Evolutionary conservation across 2,888 invertebrate genomes (phyloP).

Genomic region (Dendrolimus houi): DNA sequence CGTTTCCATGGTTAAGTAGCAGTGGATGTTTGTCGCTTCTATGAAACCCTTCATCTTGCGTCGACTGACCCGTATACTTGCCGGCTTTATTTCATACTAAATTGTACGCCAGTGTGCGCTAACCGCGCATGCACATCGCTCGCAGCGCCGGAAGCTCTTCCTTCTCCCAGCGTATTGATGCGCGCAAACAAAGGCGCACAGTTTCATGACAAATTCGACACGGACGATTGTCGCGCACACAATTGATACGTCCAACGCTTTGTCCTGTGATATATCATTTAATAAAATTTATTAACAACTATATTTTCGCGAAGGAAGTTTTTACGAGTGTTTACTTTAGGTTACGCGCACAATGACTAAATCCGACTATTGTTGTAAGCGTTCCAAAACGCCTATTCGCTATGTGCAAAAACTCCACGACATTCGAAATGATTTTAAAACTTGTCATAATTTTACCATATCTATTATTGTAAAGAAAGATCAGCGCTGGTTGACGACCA

Average conservation of each 20-base stretch:
- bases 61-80: too few relatives aligned
- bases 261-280: constrained; percentile 43
- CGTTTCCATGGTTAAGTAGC: too few relatives aligned
- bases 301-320: constrained; percentile 37
- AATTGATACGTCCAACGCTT: constrained; percentile 41
- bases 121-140: constrained; percentile 10
- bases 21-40: too few relatives aligned
- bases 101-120: background rate
- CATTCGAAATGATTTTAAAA: too few relatives aligned
- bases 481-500: too few relatives aligned
- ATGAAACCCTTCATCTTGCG: too few relatives aligned
- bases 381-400: constrained; percentile 17
- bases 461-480: too few relatives aligned
- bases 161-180: constrained; percentile 60
- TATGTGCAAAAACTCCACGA: background rate
- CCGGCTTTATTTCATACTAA: too few relatives aligned
- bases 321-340: constrained; percentile 68
- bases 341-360: constrained; percentile 60
- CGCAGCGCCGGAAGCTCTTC: constrained; percentile 62
- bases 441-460: too few relatives aligned
- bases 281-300: constrained; percentile 68
- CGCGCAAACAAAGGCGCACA: constrained; percentile 45
- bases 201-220: constrained; percentile 72
- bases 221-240: constrained; percentile 51
- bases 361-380: constrained; percentile 62